A percentile compares a stretch with the other conserved stretches of the same genome.
phyloP scores from a whole-genome alignment of 37 sponge, comb jelly and placozoan species.

The Beroe ovata region DNA sequence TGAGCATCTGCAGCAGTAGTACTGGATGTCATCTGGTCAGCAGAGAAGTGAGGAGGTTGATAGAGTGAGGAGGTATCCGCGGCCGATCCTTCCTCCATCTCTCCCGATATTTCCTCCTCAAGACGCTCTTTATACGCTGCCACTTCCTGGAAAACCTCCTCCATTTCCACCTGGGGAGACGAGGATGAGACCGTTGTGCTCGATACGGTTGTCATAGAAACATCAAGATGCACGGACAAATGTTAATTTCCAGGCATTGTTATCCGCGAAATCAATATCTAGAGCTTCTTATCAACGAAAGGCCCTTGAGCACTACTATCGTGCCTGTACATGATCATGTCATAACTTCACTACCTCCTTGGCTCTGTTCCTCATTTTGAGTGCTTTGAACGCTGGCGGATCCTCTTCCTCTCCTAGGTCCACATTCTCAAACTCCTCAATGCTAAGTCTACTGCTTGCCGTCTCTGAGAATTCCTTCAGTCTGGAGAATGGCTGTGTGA shows the following conservation, averaged over 20 bases:
- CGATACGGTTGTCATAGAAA: too few species aligned
- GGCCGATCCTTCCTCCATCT: not conserved
- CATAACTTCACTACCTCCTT: too few species aligned
- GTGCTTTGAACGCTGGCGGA: conserved; percentile 86
- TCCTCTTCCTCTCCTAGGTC: conserved; percentile 96
- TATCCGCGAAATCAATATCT: too few species aligned
- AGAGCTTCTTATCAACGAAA: too few species aligned
- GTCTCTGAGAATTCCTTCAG: conserved; percentile 91
- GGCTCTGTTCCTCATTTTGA: conserved; percentile 30
- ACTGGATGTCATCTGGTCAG: too few species aligned
- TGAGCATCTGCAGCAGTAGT: too few species aligned
- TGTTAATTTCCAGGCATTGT: too few species aligned
- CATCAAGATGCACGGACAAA: too few species aligned
- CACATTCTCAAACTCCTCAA: conserved; percentile 95
- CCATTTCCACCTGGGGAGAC: conserved; percentile 17
- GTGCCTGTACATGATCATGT: too few species aligned
- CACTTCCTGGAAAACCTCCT: not conserved
- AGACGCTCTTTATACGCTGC: not conserved
- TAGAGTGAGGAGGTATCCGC: conserved; percentile 39
- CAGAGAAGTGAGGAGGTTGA: not conserved
- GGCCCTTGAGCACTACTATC: too few species aligned
- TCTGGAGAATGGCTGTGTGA: not conserved
- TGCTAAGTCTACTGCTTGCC: conserved; percentile 92
- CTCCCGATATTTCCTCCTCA: not conserved
- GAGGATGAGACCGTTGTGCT: too few species aligned